Evolutionary conservation across 1,140 invertebrate species (phyloP).

Genomic region (Cotesia typhae): DNA sequence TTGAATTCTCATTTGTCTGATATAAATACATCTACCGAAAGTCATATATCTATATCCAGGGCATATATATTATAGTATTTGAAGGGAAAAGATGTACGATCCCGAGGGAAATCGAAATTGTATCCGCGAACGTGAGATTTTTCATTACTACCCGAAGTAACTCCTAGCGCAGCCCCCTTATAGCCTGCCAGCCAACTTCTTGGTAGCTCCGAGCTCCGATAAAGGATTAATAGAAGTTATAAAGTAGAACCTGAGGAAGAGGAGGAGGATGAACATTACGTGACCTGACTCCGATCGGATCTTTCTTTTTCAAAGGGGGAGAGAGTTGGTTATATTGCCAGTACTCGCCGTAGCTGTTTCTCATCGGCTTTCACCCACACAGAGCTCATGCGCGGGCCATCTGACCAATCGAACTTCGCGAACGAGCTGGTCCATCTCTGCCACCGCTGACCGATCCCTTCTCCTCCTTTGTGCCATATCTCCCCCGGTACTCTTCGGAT

Average conservation of each 20-base stretch:
- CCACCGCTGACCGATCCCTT: slow-evolving; percentile 35
- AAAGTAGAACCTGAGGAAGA: slow-evolving; percentile 61
- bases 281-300: slow-evolving; percentile 62
- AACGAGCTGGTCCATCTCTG: slow-evolving; percentile 59
- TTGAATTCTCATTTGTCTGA: slow-evolving; percentile 40
- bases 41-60: slow-evolving; percentile 21
- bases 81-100: slow-evolving; percentile 24
- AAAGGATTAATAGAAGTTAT: slow-evolving; percentile 65
- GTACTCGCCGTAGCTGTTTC: slow-evolving; percentile 55
- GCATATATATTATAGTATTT: slow-evolving; percentile 20
- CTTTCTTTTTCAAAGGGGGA: slow-evolving; percentile 48
- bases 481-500: slow-evolving; percentile 20
- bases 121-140: slow-evolving; percentile 44
- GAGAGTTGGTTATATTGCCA: slow-evolving; percentile 56
- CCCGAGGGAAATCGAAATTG: slow-evolving; percentile 40
- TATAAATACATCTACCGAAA: slow-evolving; percentile 32
- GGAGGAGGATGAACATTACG: slow-evolving; percentile 60
- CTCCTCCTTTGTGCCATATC: slow-evolving; percentile 6
- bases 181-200: slow-evolving; percentile 45
- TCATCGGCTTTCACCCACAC: slow-evolving; percentile 51
- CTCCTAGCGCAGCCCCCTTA: slow-evolving; percentile 20
- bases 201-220: slow-evolving; percentile 53
- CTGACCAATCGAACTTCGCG: slow-evolving; percentile 62
- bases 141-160: slow-evolving; percentile 41
- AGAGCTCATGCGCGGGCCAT: slow-evolving; percentile 58